Evolutionary conservation across 1,140 invertebrate genomes (phyloP).

Genomic region (Habropoda laboriosa): DNA sequence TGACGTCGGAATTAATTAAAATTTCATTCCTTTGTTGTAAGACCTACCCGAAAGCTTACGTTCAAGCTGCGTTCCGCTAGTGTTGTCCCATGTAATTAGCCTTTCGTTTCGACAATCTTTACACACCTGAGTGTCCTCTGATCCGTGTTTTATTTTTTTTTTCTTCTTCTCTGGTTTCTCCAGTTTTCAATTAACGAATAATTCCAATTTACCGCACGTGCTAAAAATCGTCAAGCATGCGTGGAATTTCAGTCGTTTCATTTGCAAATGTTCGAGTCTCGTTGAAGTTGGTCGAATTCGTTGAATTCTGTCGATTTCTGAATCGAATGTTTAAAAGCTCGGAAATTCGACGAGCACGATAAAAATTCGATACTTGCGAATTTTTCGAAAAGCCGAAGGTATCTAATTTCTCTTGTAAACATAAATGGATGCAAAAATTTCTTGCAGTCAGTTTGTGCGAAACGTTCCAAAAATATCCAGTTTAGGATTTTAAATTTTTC

Average conservation of each 20-base stretch:
- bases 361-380: too few relatives aligned
- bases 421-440: too few relatives aligned
- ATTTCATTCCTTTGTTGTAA: constrained; percentile 16
- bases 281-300: neutral
- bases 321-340: too few relatives aligned
- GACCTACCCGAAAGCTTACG: constrained; percentile 5
- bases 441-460: too few relatives aligned
- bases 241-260: neutral
- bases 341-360: too few relatives aligned
- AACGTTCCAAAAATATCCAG: too few relatives aligned
- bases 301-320: neutral
- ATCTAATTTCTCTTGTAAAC: too few relatives aligned
- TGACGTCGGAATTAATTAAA: constrained; percentile 25
- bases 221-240: neutral
- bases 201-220: neutral
- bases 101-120: neutral
- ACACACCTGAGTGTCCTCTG: neutral
- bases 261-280: neutral
- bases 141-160: neutral
- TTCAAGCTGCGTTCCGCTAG: neutral
- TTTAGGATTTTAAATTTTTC: too few relatives aligned
- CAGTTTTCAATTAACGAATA: too few relatives aligned
- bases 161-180: too few relatives aligned
- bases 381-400: too few relatives aligned
- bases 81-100: constrained; percentile 1